Evolutionary conservation across 2,888 invertebrate genomes (phyloP).

Genomic region (Heteropelma amictum): DNA sequence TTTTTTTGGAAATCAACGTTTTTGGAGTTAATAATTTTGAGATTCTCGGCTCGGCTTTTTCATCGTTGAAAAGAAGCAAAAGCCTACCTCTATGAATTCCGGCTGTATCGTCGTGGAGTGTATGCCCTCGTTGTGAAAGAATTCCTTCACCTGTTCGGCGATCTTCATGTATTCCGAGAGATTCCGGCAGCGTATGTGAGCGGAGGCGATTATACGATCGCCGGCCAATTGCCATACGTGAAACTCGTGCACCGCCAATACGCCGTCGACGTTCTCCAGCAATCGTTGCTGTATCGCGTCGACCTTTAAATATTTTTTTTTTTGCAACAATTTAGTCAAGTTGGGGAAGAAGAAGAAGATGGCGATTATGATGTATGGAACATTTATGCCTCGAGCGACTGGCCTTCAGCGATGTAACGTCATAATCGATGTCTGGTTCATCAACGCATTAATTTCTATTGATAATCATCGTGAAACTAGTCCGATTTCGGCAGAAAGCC

Average conservation of each 20-base stretch:
- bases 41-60: not conserved
- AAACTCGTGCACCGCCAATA: slow-evolving; percentile 97
- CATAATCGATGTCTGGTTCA: no score
- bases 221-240: slow-evolving; percentile 99
- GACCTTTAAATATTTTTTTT: no score
- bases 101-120: slow-evolving; percentile 99
- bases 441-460: no score
- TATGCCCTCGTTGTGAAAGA: slow-evolving; percentile 99
- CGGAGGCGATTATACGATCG: slow-evolving; percentile 97
- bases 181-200: slow-evolving; percentile 96
- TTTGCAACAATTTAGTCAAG: no score
- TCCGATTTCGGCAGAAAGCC: no score
- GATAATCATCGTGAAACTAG: no score
- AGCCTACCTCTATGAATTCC: slow-evolving; percentile 93
- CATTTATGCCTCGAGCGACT: no score
- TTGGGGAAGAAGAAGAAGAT: no score
- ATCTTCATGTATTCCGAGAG: slow-evolving; percentile 98
- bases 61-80: no score
- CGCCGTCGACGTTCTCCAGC: slow-evolving; percentile 94
- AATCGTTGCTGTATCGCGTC: slow-evolving; percentile 94
- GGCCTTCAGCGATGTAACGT: no score
- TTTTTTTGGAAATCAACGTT: not conserved
- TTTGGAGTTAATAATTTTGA: not conserved
- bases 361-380: no score
- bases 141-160: slow-evolving; percentile 96